Evolutionary conservation across 1,140 invertebrate species (phyloP), one percentile per base, ranked within the genome.

Genomic region (Drosophila tristis): DNA sequence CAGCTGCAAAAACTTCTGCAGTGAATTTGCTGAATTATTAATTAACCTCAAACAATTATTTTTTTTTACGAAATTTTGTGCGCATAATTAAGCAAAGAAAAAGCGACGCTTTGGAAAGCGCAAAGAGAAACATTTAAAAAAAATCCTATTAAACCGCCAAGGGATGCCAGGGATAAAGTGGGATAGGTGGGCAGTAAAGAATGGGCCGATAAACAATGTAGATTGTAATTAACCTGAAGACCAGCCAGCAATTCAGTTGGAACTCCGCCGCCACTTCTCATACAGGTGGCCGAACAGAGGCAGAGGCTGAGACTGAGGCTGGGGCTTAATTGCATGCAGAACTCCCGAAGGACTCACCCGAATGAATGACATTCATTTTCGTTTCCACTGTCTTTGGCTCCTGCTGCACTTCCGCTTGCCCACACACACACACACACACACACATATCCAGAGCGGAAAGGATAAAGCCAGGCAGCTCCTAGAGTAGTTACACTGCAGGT

Each of bases 321-420:
- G 63, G 62, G 63, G 62, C 78, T 78, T 86, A 86, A 86, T 81
- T 86, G 81, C 81, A 87, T 87, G 81, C 78, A 80, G 59, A 66
- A 76, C 61, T 60, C 72, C 57, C 66, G 43, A 20, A 55, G 42
- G 58, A 55, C 42, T 53, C 15, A 50, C 48, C 53, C 67, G 71
- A 85, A 82, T 89, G 84, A 87, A 87, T 82, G 82, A 89, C 82
- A 87, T 82, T 87, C 84, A 82, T 86, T 89, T 87, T 87, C 74
- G 55, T 45, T 44, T 56, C 45, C 54, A 39, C 26, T 62, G 49
- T 50, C 70, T 51, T 54, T 57, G 48, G 51, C 60, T 77, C 49
- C 64, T 78, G 84, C 61, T 82, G 84, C 79, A 87, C 84, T 76
- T 87, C 82, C 78, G 84, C 68, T 82, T 70, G 66, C 63, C 64